Base-by-base conservation (phyloP, 2,113 vertebrate species). In the Sialia sialis region DNA sequence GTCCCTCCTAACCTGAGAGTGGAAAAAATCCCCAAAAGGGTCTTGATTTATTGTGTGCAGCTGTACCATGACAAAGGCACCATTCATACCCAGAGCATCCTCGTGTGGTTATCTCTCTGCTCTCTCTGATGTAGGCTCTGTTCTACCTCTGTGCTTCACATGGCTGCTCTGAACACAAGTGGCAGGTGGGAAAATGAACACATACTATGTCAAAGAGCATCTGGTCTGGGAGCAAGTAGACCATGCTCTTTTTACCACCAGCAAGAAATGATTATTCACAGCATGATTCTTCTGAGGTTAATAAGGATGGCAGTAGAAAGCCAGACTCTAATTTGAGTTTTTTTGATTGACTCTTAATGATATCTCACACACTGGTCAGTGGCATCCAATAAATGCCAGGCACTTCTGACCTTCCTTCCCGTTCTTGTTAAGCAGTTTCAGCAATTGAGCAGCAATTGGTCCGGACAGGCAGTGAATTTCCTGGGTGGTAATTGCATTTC, bases 181-280 rank as follows among this genome's bases (percentile, higher is more conserved):
- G 91, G 83, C 96, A 96, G 76, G 94, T 87, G 91, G 92, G 87
- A 87, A 90, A 92, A 85, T 46, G 88, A 96, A 78, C 80, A 78
- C 34, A 9, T 25, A 55, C 12, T 62, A 55, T 95, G 92, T 94
- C 87, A 83, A 74, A 95, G 87, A 84, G 43, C 70, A 62, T 64
- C 89, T 87, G 84, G 64, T 69, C 87, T n/a, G 38, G 84, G 66
- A 92, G 48, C 4, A 9, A 92, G 69, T 4, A 79, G 87, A 89
- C 49, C 32, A 15, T 38, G 62, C 66, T 92, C 80, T 91, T 84
- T 86, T 79, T 87, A 54, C 80, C 52, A 78, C 84, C 84, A 83
- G 90, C 75, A 74, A 93, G 94, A 91, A 87, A 59, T 27, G 49
- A 89, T 92, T 96, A 92, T 91, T 91, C 94, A 56, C 94, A 92